phyloP scores from a whole-genome alignment of 2,888 invertebrate genomes.

The Aphrophora alni region DNA sequence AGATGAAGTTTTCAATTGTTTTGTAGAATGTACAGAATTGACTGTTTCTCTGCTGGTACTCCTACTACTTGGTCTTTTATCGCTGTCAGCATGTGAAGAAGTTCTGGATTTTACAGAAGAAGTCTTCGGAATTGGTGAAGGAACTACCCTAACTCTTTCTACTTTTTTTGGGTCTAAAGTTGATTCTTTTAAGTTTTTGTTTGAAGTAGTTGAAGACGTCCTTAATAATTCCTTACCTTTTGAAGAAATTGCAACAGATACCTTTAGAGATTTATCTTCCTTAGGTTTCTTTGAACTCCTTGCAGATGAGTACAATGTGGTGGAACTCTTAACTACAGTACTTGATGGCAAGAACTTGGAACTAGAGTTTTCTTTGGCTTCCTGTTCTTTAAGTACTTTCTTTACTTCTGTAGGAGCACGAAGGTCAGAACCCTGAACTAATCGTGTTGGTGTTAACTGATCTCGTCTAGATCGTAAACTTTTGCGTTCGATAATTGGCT shows the following conservation, averaged over 20 bases:
- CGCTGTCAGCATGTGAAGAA: constrained; percentile 26
- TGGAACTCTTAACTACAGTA: constrained; percentile 58
- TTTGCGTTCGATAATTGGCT: constrained; percentile 54
- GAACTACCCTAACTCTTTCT: constrained; percentile 15
- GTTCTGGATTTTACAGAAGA: constrained; percentile 15
- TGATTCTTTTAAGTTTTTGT: constrained; percentile 28
- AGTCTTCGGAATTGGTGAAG: constrained; percentile 3
- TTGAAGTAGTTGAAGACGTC: constrained; percentile 47
- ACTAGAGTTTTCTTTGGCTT: constrained; percentile 38
- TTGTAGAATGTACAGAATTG: constrained; percentile 4
- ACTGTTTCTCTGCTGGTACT: constrained; percentile 21
- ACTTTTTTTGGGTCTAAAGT: constrained; percentile 12
- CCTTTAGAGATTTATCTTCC: constrained; percentile 59
- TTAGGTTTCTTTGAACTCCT: constrained; percentile 45
- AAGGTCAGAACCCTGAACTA: constrained; percentile 63
- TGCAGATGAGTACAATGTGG: constrained; percentile 56
- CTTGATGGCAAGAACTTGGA: constrained; percentile 50
- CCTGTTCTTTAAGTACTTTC: constrained; percentile 56
- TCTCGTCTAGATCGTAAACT: constrained; percentile 39
- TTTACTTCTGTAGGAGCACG: constrained; percentile 66
- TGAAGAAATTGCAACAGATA: constrained; percentile 58
- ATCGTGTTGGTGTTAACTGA: constrained; percentile 34
- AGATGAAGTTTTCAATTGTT: constrained; percentile 20
- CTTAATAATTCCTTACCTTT: constrained; percentile 56
- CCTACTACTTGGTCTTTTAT: constrained; percentile 26